These are phyloP conservation scores for Morbakka virulenta DNA, from an alignment of 30 jellyfish, hydroid and myxozoan genomes.

Conservation along the genomic window DNA sequence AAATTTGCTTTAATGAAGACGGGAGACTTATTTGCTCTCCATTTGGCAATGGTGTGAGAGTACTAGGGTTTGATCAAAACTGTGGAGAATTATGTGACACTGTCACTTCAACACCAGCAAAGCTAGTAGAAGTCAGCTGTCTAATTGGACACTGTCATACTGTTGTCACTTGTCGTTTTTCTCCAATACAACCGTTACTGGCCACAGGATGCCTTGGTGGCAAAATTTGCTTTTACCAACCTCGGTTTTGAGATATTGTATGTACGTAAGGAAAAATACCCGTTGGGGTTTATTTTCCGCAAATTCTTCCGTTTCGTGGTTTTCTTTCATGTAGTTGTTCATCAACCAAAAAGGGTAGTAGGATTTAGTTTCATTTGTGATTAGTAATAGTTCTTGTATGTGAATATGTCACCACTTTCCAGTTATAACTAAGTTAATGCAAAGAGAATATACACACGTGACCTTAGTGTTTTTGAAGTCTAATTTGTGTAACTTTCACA, in stretches of 20 bases:
- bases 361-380: too few relatives aligned
- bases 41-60: slow-evolving; percentile 78
- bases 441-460: too few relatives aligned
- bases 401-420: too few relatives aligned
- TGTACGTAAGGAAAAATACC: too few relatives aligned
- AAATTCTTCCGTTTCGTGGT: too few relatives aligned
- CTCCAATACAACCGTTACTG: slow-evolving; percentile 63
- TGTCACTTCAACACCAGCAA: slow-evolving; percentile 7
- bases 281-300: too few relatives aligned
- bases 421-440: too few relatives aligned
- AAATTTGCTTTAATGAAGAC: slow-evolving; percentile 72
- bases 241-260: slow-evolving; percentile 55
- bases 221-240: slow-evolving; percentile 63
- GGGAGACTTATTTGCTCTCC: slow-evolving; percentile 92
- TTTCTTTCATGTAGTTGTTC: too few relatives aligned
- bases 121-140: slow-evolving; percentile 50
- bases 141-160: slow-evolving; percentile 60
- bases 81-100: slow-evolving; percentile 62
- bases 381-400: too few relatives aligned
- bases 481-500: too few relatives aligned
- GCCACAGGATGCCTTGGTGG: slow-evolving; percentile 96
- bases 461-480: too few relatives aligned
- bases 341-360: too few relatives aligned
- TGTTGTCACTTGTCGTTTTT: slow-evolving; percentile 72
- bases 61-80: slow-evolving; percentile 50